Percentiles rank a stretch among this genome's conserved stretches.
phyloP scores from a whole-genome alignment of 92 coral and sea anemone genomes.

The Metridium senile region DNA sequence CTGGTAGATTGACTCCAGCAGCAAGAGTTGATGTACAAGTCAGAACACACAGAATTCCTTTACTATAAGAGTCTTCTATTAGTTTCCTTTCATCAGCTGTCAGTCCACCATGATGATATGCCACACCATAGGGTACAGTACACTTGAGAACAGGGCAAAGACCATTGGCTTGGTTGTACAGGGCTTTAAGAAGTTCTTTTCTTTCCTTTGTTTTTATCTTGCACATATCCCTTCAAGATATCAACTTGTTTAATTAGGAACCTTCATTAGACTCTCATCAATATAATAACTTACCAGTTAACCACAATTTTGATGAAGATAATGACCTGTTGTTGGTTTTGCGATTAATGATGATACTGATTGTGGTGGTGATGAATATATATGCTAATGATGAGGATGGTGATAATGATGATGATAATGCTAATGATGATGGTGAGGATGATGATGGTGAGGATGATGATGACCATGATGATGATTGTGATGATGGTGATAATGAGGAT shows the following conservation, averaged over 20 bases:
- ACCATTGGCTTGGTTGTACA: conserved; percentile 78
- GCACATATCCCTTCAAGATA: conserved; percentile 51
- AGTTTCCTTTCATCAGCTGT: conserved; percentile 95
- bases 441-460: too few species aligned
- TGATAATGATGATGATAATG: too few species aligned
- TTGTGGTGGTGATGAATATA: too few species aligned
- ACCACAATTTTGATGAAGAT: too few species aligned
- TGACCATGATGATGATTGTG: too few species aligned
- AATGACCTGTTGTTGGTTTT: too few species aligned
- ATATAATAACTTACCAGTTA: background rate
- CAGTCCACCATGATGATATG: conserved; percentile 96
- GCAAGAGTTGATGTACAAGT: conserved; percentile 98
- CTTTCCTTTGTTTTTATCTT: conserved; percentile 71
- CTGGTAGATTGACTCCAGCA: conserved; percentile 97
- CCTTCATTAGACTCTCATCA: background rate
- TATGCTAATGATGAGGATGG: too few species aligned
- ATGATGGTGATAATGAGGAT: too few species aligned
- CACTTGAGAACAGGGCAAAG: conserved; percentile 76
- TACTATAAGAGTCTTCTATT: conserved; percentile 93
- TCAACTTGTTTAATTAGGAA: background rate
- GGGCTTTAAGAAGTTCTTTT: conserved; percentile 66
- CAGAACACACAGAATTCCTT: conserved; percentile 82
- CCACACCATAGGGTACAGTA: conserved; percentile 85
- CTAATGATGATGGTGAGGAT: too few species aligned
- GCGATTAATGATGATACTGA: too few species aligned